These are phyloP conservation scores for Oreonectes daqikongensis DNA, from an alignment of 2,797 vertebrate species.

Conservation along the genomic window DNA sequence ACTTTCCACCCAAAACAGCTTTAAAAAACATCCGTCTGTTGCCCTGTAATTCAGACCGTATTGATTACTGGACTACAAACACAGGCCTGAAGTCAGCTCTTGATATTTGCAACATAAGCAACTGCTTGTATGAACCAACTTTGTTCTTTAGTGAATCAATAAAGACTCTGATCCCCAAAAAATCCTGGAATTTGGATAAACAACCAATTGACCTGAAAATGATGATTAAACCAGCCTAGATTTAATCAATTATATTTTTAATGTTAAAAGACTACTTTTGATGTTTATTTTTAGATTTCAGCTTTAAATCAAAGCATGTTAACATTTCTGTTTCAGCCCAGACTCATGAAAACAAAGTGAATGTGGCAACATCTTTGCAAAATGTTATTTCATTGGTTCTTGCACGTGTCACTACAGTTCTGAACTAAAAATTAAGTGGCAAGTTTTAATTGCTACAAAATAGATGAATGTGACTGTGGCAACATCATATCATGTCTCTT, in stretches of 20 bases:
- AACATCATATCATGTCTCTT: too few relatives aligned
- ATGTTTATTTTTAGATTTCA: not conserved
- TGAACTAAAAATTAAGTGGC: too few relatives aligned
- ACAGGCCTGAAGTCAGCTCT: constrained; percentile 19
- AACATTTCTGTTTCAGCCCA: not conserved
- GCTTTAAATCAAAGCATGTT: constrained; percentile 2
- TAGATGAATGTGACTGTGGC: too few relatives aligned
- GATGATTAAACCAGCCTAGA: not conserved
- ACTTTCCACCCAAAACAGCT: constrained; percentile 16
- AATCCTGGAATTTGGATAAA: constrained; percentile 15
- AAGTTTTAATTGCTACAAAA: too few relatives aligned
- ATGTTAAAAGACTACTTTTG: not conserved
- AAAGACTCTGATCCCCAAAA: constrained; percentile 23
- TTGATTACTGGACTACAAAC: constrained; percentile 41
- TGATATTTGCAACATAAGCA: constrained; percentile 46
- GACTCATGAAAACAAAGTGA: not conserved
- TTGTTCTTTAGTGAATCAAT: constrained; percentile 21
- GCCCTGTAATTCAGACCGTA: constrained; percentile 21
- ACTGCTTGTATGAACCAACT: constrained; percentile 14
- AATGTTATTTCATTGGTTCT: too few relatives aligned
- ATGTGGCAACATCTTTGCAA: not conserved
- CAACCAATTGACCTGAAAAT: constrained; percentile 7
- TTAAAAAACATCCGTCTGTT: constrained; percentile 12
- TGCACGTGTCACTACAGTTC: too few relatives aligned
- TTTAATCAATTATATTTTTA: not conserved